Base-by-base conservation (phyloP, 2,888 invertebrate genomes). In the Nomada goodeniana region DNA sequence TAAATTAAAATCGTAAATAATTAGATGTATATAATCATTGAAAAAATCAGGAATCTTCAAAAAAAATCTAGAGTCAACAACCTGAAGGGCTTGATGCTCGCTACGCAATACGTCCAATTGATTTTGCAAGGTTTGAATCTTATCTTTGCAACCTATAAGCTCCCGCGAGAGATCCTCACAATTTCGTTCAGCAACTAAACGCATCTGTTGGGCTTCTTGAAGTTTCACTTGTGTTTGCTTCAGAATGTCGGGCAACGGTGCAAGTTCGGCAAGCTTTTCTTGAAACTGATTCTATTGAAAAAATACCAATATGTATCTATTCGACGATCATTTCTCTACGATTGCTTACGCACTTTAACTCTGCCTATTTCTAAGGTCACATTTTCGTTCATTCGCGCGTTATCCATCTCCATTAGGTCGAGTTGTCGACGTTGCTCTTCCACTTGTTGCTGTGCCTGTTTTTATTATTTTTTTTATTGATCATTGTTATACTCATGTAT, bases 381-480 rank as follows among this genome's bases (percentile, higher is more conserved):
- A 91, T 96, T 96, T 89, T 96, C 96, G 85, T 96, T 96, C 90
- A 96, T 96, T 65, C 96, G 94, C 26, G 95, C 95, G 89, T 96
- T 96, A 88, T 96, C 96, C 95, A 96, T 95, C 89, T 96, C 96
- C 96, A 96, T 96, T 90, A 96, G 94, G 82, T 96, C 96, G 90
- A 96, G 95, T 89, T 96, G 96, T 1, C 96, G 94, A 0, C 95
- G 94, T 91, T 96, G 96, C 90, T 96, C 96, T 91, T 97, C 96
- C 0, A 96, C 96, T 67, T 95, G 92, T 91, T 96, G 96, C 89
- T 96, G 96, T 0, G 96, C 96, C 94, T 96, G n/a, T 23, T 70
- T 61, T 55, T 11, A 44, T 75, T 55, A 10, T 23, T 57, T 15
- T 15, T 23, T 20, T 20, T 57, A n/a, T 53, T 9, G 20, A 53